phyloP scores from a whole-genome alignment of 2,888 invertebrate species.

The Epistrophe eligans region DNA sequence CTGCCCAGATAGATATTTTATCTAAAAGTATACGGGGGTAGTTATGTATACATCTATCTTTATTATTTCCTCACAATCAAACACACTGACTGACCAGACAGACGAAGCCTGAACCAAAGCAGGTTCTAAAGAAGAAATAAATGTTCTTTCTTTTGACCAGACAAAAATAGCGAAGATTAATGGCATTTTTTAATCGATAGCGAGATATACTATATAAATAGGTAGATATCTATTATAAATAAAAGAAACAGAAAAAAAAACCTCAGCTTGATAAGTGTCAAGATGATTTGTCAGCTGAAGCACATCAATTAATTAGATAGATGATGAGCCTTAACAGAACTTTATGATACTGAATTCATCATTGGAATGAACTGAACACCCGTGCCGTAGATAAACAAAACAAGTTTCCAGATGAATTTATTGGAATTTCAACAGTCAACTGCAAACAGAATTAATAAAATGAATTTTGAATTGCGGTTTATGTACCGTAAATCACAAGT shows the following conservation, averaged over 20 bases:
- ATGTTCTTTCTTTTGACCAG: slow-evolving; percentile 46
- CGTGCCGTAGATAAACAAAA: not conserved
- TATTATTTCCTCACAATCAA: slow-evolving; percentile 42
- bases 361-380: slow-evolving; percentile 23
- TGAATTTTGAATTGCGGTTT: not conserved
- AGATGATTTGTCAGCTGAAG: slow-evolving; percentile 30
- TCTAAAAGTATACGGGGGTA: slow-evolving; percentile 2
- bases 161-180: slow-evolving; percentile 47
- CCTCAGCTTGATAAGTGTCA: slow-evolving; percentile 26
- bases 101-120: slow-evolving; percentile 38
- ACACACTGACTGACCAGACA: slow-evolving; percentile 46
- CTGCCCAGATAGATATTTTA: slow-evolving; percentile 49
- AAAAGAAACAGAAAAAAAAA: not conserved
- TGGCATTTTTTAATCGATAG: slow-evolving; percentile 39
- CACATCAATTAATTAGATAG: slow-evolving; percentile 28
- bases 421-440: slow-evolving; percentile 1
- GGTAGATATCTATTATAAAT: not conserved
- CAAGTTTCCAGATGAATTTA: slow-evolving; percentile 15
- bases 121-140: slow-evolving; percentile 52
- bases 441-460: not conserved
- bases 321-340: not conserved
- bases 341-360: slow-evolving; percentile 5
- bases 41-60: slow-evolving; percentile 17
- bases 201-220: slow-evolving; percentile 2
- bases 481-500: slow-evolving; percentile 33